phyloP scores from a whole-genome alignment of 2,113 vertebrate genomes.

The Sceloporus undulatus region DNA sequence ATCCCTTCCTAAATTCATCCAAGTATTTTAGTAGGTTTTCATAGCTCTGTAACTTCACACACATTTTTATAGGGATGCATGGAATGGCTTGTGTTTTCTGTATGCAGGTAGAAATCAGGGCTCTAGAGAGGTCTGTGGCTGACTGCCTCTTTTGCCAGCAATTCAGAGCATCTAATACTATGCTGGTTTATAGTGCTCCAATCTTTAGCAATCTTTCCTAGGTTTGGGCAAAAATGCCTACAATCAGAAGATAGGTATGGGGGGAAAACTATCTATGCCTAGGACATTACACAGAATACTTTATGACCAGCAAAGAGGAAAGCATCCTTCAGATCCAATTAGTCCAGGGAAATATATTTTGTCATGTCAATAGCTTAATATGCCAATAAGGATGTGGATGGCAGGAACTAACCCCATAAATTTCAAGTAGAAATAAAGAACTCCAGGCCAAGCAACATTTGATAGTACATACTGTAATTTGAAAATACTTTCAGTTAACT shows the following conservation, averaged over 20 bases:
- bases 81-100: neutral
- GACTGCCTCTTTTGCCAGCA: fast-evolving
- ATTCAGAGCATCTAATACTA: neutral
- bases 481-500: neutral
- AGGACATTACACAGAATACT: too few species aligned
- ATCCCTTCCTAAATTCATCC: too few species aligned
- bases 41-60: too few species aligned
- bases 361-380: neutral
- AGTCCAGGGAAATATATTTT: neutral
- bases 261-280: too few species aligned
- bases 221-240: too few species aligned
- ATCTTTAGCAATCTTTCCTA: neutral
- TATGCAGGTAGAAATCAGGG: neutral
- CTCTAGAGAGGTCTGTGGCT: neutral
- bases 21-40: too few species aligned
- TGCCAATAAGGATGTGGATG: neutral
- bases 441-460: neutral
- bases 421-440: neutral
- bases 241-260: too few species aligned
- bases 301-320: neutral
- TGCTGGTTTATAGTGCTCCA: neutral
- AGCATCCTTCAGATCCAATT: neutral
- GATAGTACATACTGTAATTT: neutral
- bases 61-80: neutral
- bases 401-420: neutral